Percentiles rank a stretch among this genome's conserved stretches.
Evolutionary conservation across 2,888 invertebrate species (phyloP).

Genomic region (Lasioglossum malachurum): DNA sequence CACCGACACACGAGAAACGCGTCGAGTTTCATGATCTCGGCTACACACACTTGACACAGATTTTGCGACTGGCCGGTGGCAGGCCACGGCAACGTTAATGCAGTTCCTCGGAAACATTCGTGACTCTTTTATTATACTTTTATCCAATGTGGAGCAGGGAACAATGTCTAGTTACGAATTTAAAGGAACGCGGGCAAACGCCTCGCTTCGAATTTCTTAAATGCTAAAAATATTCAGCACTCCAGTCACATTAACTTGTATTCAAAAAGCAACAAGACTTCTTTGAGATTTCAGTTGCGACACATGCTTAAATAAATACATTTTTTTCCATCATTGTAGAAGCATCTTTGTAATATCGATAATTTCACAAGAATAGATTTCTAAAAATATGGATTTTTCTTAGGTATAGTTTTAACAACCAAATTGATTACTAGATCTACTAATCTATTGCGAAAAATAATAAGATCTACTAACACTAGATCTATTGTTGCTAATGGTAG

Average conservation of each 20-base stretch:
- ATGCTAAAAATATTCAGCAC: not conserved
- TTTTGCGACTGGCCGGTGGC: slow-evolving; percentile 64
- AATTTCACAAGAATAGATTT: not conserved
- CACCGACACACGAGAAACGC: slow-evolving; percentile 56
- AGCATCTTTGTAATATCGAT: not conserved
- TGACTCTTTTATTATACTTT: slow-evolving; percentile 11
- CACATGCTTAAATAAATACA: not conserved
- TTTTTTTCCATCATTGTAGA: not conserved
- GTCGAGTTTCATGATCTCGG: slow-evolving; percentile 76
- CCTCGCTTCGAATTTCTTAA: not conserved
- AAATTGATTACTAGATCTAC: not conserved
- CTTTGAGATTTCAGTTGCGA: not conserved
- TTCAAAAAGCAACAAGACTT: not conserved
- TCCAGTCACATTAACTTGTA: not conserved
- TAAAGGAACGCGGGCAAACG: too few species aligned
- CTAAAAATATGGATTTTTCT: not conserved
- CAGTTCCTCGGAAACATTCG: slow-evolving; percentile 48
- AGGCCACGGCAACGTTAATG: slow-evolving; percentile 59
- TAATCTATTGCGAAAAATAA: not conserved
- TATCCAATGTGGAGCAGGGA: not conserved
- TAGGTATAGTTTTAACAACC: not conserved
- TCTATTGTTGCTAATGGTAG: not conserved
- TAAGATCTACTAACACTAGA: not conserved
- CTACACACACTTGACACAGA: slow-evolving; percentile 78
- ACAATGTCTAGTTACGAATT: not conserved